A percentile compares a stretch with the other conserved stretches of the same genome.
phyloP scores from a whole-genome alignment of 2,888 invertebrate genomes.

The Heteropelma amictum region DNA sequence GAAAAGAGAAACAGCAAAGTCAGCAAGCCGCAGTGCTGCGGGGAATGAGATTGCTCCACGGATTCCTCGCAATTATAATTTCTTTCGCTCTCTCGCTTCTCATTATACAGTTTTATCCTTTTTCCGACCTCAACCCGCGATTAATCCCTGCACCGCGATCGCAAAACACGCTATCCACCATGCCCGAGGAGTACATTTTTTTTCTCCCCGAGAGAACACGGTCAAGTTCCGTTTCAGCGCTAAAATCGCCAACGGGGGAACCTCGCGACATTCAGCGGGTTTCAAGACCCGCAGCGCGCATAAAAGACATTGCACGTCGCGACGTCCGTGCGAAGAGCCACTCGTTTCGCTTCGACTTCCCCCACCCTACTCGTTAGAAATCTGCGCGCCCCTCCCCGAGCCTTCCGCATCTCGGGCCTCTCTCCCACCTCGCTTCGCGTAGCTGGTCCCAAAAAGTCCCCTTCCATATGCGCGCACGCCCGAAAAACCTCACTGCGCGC shows the following conservation, averaged over 20 bases:
- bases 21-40: constrained; percentile 32
- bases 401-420: neutral
- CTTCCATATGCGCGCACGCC: neutral
- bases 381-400: neutral
- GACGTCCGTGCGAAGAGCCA: neutral
- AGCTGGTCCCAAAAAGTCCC: constrained; percentile 15
- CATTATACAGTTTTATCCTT: constrained; percentile 4
- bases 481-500: constrained; percentile 7
- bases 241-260: constrained; percentile 10
- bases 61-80: constrained; percentile 70
- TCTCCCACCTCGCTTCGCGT: neutral
- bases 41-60: constrained; percentile 25
- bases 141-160: neutral
- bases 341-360: neutral
- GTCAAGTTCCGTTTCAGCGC: constrained; percentile 1
- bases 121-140: neutral
- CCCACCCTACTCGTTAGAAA: neutral
- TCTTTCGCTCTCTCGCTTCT: constrained; percentile 59
- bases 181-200: neutral
- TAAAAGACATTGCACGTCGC: neutral
- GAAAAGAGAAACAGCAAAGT: constrained; percentile 34
- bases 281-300: neutral
- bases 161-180: neutral
- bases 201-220: neutral
- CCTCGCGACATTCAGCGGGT: constrained; percentile 35